Evolutionary conservation across 1,140 invertebrate genomes (phyloP), one percentile per base, ranked within the genome.

Genomic region (Neomicropteryx cornuta): DNA sequence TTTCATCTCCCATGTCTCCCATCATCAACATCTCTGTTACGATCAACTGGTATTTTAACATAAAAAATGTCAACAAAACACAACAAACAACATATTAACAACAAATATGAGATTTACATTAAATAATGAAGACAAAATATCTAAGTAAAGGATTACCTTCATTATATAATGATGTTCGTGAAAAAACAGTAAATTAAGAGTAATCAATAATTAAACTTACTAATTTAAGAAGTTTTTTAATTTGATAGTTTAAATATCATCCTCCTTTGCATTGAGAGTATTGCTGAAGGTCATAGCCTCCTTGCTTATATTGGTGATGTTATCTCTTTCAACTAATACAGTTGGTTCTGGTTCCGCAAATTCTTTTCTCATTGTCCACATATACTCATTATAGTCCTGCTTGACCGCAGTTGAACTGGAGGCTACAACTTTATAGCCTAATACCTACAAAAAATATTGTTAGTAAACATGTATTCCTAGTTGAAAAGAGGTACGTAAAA

Each of bases 351-450:
- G 83, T 53, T 87, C 85, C 35, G 77, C 68, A 61, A 87, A 87
- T 47, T 87, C 83, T 62, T 84, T 85, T 72, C 83, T 79, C 81
- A 88, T 85, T 60, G 86, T 89, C 86, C 86, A 89, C 82, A 87
- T 87, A 50, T 87, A 86, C 52, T 87, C 83, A 72, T 86, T 87
- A 54, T 87, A 85, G 56, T 87, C 83, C 62, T 86, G 82, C 60
- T 87, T 86, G 20, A 86, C 80, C 42, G 80, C 76, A 39, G 82
- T 85, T 33, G 83, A 86, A 42, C 83, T 86, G 19, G 83, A 87
- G 42, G 85, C 83, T 18, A 89, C 81, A 29, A 89, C 84, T 66
- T 81, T 81, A 61, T 87, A 89, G 29, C 84, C 85, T 44, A 89
- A 70, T 35, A 87, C 83, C 73, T 74, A 49, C 38, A 58, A 55